Conservation (phyloP, 2,113 vertebrate genomes). For the Azemiops feae region DNA sequence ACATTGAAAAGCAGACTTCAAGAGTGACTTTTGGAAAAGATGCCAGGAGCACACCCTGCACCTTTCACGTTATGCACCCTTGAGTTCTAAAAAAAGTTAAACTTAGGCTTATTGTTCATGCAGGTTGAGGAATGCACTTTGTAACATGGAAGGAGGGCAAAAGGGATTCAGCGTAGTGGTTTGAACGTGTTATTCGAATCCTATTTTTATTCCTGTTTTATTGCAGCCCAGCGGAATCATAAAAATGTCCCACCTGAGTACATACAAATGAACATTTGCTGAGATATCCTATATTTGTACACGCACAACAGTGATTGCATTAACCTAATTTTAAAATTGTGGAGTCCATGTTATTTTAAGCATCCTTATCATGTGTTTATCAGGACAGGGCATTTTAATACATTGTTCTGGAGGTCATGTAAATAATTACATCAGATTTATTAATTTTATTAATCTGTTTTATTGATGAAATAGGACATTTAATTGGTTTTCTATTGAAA, state of each 20-base stretch:
- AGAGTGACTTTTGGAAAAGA: background rate
- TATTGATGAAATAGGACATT: background rate
- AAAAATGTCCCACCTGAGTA: background rate
- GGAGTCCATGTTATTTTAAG: background rate
- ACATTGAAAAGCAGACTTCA: background rate
- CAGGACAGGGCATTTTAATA: background rate
- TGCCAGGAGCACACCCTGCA: background rate
- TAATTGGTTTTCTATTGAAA: background rate
- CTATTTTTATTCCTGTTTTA: background rate
- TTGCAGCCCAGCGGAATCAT: background rate
- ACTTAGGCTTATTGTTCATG: background rate
- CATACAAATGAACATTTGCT: background rate
- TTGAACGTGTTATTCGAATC: background rate
- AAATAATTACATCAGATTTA: background rate
- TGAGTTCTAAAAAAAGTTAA: background rate
- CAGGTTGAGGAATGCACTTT: background rate
- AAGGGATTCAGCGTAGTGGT: background rate
- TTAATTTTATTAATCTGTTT: background rate
- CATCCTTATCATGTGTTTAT: background rate
- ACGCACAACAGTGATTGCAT: background rate
- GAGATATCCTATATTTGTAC: background rate
- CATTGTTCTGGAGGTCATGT: background rate
- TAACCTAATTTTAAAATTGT: background rate
- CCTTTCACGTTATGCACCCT: background rate
- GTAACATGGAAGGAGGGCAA: background rate